Percentiles rank a stretch among this genome's conserved stretches.
Conservation (phyloP, 1,140 invertebrate species). For the Lanistes nyassanus region DNA sequence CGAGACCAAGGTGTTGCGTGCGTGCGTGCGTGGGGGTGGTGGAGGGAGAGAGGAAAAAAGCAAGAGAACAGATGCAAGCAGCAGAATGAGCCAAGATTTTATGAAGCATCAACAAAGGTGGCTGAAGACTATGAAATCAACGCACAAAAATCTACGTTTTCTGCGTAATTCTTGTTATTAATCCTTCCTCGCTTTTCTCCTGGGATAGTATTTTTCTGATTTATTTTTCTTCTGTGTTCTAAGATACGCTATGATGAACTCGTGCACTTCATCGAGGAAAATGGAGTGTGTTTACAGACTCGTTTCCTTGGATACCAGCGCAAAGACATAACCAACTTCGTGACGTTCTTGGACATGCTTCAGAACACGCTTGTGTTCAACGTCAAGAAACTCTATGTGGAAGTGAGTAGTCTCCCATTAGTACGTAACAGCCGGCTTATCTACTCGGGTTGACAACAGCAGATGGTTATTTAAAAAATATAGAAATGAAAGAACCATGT, state of each 20-base stretch:
- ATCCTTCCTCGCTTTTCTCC: not conserved
- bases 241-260: constrained; percentile 55
- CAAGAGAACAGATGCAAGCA: no score
- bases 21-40: no score
- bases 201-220: not conserved
- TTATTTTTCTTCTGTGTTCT: constrained; percentile 12
- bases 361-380: constrained; percentile 49
- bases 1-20: not conserved
- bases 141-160: not conserved
- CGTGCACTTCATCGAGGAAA: constrained; percentile 49
- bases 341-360: constrained; percentile 47
- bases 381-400: constrained; percentile 49
- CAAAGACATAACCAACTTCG: constrained; percentile 46
- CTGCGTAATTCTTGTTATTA: not conserved
- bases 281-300: constrained; percentile 47
- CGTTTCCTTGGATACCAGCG: constrained; percentile 56
- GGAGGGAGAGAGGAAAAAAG: no score
- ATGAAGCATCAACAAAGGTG: no score
- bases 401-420: no score
- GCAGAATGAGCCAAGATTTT: no score
- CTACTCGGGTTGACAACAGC: no score
- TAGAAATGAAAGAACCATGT: no score
- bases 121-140: not conserved
- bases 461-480: no score
- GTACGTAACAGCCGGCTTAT: no score